Base-by-base conservation (phyloP, 2,888 invertebrate species). In the Adineta ricciae region DNA sequence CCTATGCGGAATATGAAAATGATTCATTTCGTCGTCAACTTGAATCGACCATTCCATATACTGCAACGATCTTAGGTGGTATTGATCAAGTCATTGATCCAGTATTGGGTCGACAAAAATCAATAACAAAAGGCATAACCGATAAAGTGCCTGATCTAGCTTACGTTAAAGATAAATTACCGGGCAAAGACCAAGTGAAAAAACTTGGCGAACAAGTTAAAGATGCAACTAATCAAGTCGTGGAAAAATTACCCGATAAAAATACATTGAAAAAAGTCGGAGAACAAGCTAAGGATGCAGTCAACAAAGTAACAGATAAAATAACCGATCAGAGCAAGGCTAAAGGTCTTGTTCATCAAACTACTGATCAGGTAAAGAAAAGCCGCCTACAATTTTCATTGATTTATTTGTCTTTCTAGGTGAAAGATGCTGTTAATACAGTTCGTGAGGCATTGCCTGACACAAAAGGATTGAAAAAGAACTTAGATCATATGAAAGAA, bases 1-100 rank as follows among this genome's bases (percentile, higher is more conserved):
- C n/a, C 24, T 78, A 78, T 78, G 78, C 78, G 24, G 78, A 78
- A 41, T 78, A 78, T 78, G 78, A 78, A 41, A 41, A 38, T 41
- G 41, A n/a, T 7, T 3, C 38, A 19, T 78, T 78, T 78, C 78
- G 78, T 41, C 78, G 19, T 11, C 38, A 41, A n/a, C 41, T 78
- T 24, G 78, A 78, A 41, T 41, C 38, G n/a, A 41, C 78, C 8
- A 41, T 78, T 78, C 78, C 78, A 14, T 78, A n/a, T 38, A 41
- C 24, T 78, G 24, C 41, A 24, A 38, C 38, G 41, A n/a, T 78
- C 9, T n/a, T 78, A 41, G 24, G 24, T 41, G 41, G 78, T 78
- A 8, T 78, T 24, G 78, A 78, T 78, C 78, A 78, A 78, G n/a
- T 78, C 4, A 41, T 78, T 14, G 78, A 78, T n/a, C 78, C 78